A percentile compares a stretch with the other conserved stretches of the same genome.
These are phyloP conservation scores for Heliconius hermathena DNA, from an alignment of 1,140 invertebrate genomes.

Conservation along the genomic window DNA sequence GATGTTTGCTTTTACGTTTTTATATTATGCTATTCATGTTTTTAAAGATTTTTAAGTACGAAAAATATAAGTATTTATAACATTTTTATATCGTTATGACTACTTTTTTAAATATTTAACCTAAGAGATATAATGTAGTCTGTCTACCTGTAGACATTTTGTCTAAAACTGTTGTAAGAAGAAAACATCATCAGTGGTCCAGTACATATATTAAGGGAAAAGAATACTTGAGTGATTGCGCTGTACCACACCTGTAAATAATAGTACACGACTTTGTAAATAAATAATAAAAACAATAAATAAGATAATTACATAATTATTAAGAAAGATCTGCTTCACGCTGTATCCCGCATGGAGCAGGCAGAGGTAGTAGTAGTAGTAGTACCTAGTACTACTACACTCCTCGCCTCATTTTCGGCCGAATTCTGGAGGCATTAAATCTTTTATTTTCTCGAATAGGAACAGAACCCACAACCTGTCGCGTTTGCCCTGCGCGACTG, in stretches of 20 bases:
- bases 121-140: conserved; percentile 19
- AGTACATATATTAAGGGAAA: conserved; percentile 90
- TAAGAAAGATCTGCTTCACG: not conserved
- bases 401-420: too few species aligned
- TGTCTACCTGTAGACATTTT: conserved; percentile 95
- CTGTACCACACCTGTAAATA: conserved; percentile 86
- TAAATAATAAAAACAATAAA: not conserved
- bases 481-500: too few species aligned
- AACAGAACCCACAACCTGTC: too few species aligned
- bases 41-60: too few species aligned
- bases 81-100: too few species aligned
- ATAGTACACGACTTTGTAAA: not conserved
- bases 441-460: not conserved
- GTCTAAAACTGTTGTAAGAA: conserved; percentile 91
- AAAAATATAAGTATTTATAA: too few species aligned
- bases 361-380: too few species aligned
- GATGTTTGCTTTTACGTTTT: too few species aligned
- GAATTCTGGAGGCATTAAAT: too few species aligned
- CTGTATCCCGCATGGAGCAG: too few species aligned
- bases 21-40: too few species aligned
- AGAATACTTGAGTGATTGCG: conserved; percentile 90
- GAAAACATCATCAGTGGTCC: conserved; percentile 91
- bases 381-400: too few species aligned
- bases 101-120: not conserved
- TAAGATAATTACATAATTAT: not conserved